Conservation (phyloP, 2,888 invertebrate species). For the Dyspetes luteomarginatus region DNA sequence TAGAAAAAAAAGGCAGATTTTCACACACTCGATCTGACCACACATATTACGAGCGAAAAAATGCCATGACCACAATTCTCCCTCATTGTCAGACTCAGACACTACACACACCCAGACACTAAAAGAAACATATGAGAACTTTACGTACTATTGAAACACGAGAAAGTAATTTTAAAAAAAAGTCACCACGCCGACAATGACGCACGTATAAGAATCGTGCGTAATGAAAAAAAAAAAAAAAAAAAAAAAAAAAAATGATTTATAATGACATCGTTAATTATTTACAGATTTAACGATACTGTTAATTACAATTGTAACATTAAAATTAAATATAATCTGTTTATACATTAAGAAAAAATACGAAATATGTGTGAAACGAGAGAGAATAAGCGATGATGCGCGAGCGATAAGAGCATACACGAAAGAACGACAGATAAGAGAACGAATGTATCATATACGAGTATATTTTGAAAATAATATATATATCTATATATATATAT, state of each 20-base stretch:
- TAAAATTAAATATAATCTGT: constrained; percentile 70
- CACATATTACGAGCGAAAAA: too few relatives aligned
- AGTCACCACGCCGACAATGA: constrained; percentile 62
- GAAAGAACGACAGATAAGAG: too few relatives aligned
- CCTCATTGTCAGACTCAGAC: constrained; percentile 3
- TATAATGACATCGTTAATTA: constrained; percentile 65
- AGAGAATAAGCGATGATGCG: constrained; percentile 53
- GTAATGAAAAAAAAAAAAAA: constrained; percentile 37
- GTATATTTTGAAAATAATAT: constrained; percentile 64
- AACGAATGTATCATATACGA: constrained; percentile 46
- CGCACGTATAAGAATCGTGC: constrained; percentile 49
- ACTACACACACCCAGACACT: constrained; percentile 29
- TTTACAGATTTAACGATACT: constrained; percentile 68
- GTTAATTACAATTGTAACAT: constrained; percentile 68
- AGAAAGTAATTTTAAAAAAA: too few relatives aligned
- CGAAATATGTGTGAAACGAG: constrained; percentile 56
- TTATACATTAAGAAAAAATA: constrained; percentile 72
- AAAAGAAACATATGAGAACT: constrained; percentile 36
- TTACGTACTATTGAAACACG: constrained; percentile 37
- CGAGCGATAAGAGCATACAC: constrained; percentile 53
- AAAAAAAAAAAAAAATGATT: constrained; percentile 55
- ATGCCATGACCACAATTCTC: too few relatives aligned
- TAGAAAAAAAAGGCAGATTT: too few relatives aligned
- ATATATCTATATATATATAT: constrained; percentile 60
- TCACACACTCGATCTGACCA: too few relatives aligned